Conservation (phyloP, 2,113 vertebrate species). For the Phylloscopus trochiloides region DNA sequence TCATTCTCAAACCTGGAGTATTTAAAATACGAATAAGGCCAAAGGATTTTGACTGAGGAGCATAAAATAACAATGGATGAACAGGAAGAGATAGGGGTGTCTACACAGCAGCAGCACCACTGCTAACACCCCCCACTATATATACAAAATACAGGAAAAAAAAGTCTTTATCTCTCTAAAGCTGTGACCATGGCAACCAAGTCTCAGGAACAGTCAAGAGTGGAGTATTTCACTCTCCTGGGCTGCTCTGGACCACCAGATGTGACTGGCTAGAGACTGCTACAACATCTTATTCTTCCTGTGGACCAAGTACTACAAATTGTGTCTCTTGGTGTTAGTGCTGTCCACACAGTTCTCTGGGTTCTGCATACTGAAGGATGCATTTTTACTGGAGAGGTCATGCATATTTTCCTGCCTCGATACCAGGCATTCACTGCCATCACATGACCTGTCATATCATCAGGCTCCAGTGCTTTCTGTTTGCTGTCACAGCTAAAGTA, state of each 20-base stretch:
- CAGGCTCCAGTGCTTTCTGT: conserved; percentile 13
- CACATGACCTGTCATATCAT: background rate
- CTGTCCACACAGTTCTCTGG: background rate
- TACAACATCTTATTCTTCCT: conserved; percentile 24
- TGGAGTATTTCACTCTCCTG: conserved; percentile 36
- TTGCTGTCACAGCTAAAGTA: background rate
- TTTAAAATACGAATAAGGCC: background rate
- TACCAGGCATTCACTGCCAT: background rate
- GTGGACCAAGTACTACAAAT: conserved; percentile 40
- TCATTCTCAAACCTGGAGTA: background rate
- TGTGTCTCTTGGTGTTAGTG: background rate
- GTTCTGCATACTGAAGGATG: background rate
- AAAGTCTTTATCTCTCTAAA: conserved; percentile 46
- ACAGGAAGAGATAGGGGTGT: background rate
- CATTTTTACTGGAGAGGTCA: background rate
- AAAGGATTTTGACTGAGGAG: background rate
- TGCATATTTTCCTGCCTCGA: background rate
- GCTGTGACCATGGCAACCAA: conserved; percentile 65
- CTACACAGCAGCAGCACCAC: background rate
- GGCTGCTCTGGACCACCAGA: conserved; percentile 28
- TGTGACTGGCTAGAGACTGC: background rate
- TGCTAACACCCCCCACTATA: background rate
- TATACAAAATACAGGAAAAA: conserved; percentile 15
- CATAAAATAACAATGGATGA: background rate
- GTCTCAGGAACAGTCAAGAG: conserved; percentile 22